These are phyloP conservation scores for Picus viridis DNA, from an alignment of 2,797 vertebrate species.

Conservation along the genomic window DNA sequence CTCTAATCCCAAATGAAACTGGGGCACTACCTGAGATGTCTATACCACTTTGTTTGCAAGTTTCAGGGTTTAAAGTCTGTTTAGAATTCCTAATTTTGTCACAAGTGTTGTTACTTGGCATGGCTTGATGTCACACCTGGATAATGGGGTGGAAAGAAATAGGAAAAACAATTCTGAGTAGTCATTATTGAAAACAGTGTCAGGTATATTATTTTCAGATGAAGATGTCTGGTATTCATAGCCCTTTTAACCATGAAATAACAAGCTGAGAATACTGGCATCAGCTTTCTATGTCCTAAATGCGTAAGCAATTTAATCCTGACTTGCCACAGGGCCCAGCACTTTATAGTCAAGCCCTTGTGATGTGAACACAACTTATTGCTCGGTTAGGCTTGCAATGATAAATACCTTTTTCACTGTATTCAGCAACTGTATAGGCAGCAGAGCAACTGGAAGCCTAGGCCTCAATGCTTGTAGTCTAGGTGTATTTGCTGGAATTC, in stretches of 20 bases:
- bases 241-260: background rate
- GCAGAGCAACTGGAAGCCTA: background rate
- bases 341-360: background rate
- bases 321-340: background rate
- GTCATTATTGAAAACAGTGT: background rate
- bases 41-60: background rate
- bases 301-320: background rate
- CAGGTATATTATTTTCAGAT: background rate
- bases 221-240: background rate
- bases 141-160: background rate
- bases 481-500: background rate
- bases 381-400: background rate
- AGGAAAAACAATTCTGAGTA: background rate
- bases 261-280: background rate
- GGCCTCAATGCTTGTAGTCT: background rate
- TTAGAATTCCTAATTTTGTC: background rate
- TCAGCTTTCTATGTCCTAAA: background rate
- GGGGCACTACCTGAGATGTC: background rate
- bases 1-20: background rate
- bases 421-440: background rate
- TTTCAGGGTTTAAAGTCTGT: background rate
- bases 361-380: background rate
- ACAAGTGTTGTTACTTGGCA: background rate
- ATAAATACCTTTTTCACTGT: background rate
- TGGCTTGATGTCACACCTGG: background rate